Base-by-base conservation (phyloP, 2,888 invertebrate species). In the Marronus borbonicus region DNA sequence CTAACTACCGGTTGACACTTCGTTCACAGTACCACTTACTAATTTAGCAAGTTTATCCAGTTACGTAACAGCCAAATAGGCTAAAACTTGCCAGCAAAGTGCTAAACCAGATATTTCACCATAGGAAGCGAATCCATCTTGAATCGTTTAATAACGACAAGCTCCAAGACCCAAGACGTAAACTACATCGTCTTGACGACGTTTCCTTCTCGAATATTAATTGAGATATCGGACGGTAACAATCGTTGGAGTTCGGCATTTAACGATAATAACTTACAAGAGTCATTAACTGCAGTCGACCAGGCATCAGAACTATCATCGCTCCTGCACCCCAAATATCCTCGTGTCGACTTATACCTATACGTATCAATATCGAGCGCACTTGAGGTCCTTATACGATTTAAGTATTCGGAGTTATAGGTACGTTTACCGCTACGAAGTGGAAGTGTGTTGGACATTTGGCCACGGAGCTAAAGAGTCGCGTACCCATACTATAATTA, bases 401-500 rank as follows among this genome's bases (percentile, higher is more conserved):
- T 17, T 66, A 66, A 66, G 44, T 20, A 14, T 12, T 49, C 49
- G 49, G 49, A 66, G 49, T 24, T 66, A 66, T 66, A 66, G 44
- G 12, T 44, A 44, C 44, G 44, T 44, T 44, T 44, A 49, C 66
- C 1, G 12, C 39, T 49, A 20, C 44, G 17, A 62, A 44, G 44
- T 44, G 31, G 14, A 28, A 24, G 31, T 0, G 17, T 31, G 14
- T 64, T 64, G 36, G 64, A 64, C 64, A n/a, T 36, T 64, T 17
- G n/a, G 39, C 31, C 0, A 36, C 7, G 1, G 2, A 5, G 20
- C 20, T 17, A 1, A 44, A 44, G 12, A 0, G 12, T 2, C 44
- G 2, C 8, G 12, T 44, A 44, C 1, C 12, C 44, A 12, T 44
- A 44, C 44, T 12, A 2, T 24, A 44, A 44, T 44, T 44, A 44